phyloP scores from a whole-genome alignment of 2,797 vertebrate species.

The Melanotaenia pygmaea region DNA sequence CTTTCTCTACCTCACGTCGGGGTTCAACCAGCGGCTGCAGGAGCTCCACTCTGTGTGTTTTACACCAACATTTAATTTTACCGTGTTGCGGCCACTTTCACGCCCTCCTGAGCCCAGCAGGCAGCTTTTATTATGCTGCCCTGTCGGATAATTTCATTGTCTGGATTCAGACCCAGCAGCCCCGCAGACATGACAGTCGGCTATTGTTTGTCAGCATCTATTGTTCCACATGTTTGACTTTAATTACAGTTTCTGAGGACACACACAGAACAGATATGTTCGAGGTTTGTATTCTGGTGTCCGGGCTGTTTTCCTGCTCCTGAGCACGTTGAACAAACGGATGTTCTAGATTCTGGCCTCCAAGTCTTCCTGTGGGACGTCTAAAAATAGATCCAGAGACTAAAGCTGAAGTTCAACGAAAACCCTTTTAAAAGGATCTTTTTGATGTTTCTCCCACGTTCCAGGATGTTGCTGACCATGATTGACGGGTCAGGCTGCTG shows the following conservation, averaged over 20 bases:
- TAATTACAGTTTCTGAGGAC: slow-evolving; percentile 1
- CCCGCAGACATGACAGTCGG: slow-evolving; percentile 10
- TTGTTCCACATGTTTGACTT: slow-evolving; percentile 13
- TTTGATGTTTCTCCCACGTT: no score
- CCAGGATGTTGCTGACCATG: no score
- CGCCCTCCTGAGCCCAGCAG: not conserved
- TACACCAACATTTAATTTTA: not conserved
- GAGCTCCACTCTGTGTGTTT: not conserved
- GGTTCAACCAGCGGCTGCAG: not conserved
- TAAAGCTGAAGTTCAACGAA: slow-evolving; percentile 21
- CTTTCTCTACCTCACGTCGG: no score
- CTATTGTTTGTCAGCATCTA: slow-evolving; percentile 17
- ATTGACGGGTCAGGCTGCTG: no score
- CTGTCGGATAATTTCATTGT: slow-evolving; percentile 16
- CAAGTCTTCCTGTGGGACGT: slow-evolving; percentile 52
- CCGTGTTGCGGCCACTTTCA: not conserved
- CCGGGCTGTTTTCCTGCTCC: not conserved
- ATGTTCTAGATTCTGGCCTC: slow-evolving; percentile 43
- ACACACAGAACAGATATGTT: no score
- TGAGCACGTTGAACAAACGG: slow-evolving; percentile 17
- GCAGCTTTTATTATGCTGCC: slow-evolving; percentile 10
- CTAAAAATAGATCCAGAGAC: slow-evolving; percentile 45
- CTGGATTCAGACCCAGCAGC: slow-evolving; percentile 12
- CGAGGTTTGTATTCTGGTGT: not conserved
- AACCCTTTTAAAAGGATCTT: not conserved